Conservation (phyloP, 1,140 invertebrate species). For the Eupristina koningsbergeri region DNA sequence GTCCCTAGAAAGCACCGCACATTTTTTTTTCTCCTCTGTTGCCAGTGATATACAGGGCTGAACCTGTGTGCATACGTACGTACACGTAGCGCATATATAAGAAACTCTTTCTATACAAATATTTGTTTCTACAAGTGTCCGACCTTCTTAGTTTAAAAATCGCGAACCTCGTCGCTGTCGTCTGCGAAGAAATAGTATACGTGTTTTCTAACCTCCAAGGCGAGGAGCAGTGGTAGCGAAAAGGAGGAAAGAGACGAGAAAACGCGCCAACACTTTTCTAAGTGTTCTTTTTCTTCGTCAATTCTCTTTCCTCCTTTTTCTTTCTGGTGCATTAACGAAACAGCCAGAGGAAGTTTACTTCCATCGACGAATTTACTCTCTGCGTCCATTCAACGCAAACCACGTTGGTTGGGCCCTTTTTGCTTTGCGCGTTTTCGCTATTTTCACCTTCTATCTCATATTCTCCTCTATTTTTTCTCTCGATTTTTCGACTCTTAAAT, state of each 20-base stretch:
- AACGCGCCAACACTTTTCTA: not conserved
- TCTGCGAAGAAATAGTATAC: not conserved
- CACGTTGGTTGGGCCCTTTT: not conserved
- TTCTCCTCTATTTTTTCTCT: not conserved
- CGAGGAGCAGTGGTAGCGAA: not conserved
- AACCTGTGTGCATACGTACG: not conserved
- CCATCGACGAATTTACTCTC: not conserved
- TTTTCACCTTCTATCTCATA: not conserved
- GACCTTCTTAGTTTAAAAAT: not conserved
- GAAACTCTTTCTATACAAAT: not conserved
- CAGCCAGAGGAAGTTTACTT: not conserved
- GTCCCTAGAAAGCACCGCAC: not conserved
- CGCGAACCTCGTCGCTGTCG: not conserved
- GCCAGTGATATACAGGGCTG: not conserved
- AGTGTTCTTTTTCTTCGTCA: not conserved
- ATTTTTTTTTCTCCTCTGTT: not conserved
- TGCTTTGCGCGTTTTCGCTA: not conserved
- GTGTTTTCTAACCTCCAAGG: slow-evolving; percentile 23
- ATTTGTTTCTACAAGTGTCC: not conserved
- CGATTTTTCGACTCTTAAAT: not conserved
- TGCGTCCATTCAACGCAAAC: not conserved
- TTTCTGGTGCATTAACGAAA: not conserved
- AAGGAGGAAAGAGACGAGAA: not conserved
- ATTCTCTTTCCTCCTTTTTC: not conserved
- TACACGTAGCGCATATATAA: not conserved